These are phyloP conservation scores for Melinopterus prodromus DNA, from an alignment of 2,888 invertebrate genomes.

Conservation along the genomic window DNA sequence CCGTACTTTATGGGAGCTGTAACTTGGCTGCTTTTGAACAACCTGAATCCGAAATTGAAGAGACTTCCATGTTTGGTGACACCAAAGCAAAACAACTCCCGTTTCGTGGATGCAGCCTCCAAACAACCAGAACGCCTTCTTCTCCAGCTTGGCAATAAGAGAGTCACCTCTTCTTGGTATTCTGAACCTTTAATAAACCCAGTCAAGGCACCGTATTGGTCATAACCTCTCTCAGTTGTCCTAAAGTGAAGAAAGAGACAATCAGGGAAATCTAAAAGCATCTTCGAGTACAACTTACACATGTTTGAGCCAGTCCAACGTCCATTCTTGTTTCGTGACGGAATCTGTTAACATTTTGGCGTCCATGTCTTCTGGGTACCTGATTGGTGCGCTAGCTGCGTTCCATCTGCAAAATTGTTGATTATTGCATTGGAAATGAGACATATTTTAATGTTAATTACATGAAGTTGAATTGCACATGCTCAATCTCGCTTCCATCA, in stretches of 20 bases:
- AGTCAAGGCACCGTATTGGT: conserved; percentile 70
- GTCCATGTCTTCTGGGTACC: conserved; percentile 67
- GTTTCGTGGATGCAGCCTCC: conserved; percentile 47
- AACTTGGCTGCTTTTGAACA: not conserved
- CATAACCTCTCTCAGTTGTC: conserved; percentile 61
- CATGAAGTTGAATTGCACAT: conserved; percentile 68
- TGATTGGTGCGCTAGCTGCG: conserved; percentile 60
- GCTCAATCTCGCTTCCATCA: conserved; percentile 48
- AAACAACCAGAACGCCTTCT: conserved; percentile 47
- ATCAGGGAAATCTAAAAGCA: not conserved
- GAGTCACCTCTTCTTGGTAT: conserved; percentile 54
- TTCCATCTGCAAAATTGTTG: conserved; percentile 63
- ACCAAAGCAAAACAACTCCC: conserved; percentile 51
- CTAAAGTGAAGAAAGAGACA: conserved; percentile 42
- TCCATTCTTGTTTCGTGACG: conserved; percentile 68
- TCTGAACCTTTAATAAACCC: conserved; percentile 66
- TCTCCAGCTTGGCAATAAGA: conserved; percentile 61
- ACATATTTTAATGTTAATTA: conserved; percentile 52
- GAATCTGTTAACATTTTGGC: conserved; percentile 64
- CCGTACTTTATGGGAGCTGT: not conserved
- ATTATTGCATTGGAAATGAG: conserved; percentile 43
- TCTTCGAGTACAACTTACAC: conserved; percentile 59
- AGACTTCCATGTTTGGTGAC: conserved; percentile 66
- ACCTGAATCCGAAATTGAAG: conserved; percentile 64
- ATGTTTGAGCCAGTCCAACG: conserved; percentile 64